phyloP scores from a whole-genome alignment of 1,140 invertebrate genomes.

The Bombus superbus region DNA sequence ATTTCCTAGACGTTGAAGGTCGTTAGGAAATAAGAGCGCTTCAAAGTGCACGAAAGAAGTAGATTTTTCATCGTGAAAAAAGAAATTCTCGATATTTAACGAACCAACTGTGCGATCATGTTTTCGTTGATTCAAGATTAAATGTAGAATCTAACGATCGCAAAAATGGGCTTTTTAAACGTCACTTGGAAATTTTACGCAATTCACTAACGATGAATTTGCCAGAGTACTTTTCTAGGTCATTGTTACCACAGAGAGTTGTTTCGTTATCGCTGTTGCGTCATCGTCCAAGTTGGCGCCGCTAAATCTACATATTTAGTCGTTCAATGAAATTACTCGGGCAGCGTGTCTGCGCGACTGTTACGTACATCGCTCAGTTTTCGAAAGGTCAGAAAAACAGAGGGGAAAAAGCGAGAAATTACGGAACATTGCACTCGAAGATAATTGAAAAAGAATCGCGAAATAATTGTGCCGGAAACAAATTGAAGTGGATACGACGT shows the following conservation, averaged over 20 bases:
- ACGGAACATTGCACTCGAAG: not conserved
- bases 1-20: constrained; percentile 23
- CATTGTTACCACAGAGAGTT: constrained; percentile 56
- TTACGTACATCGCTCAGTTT: not conserved
- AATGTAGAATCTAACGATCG: not conserved
- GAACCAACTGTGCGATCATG: too few relatives aligned
- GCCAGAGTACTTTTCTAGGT: constrained; percentile 48
- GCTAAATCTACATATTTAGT: constrained; percentile 56
- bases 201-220: constrained; percentile 14
- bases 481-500: not conserved
- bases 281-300: constrained; percentile 56
- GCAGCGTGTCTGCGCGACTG: not conserved
- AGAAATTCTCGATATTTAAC: too few relatives aligned
- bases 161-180: fast-evolving
- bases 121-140: not conserved
- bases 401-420: not conserved
- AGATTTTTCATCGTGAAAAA: too few relatives aligned
- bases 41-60: too few relatives aligned
- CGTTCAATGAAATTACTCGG: constrained; percentile 24
- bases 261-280: constrained; percentile 45
- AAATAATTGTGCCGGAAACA: not conserved
- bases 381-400: not conserved
- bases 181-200: not conserved
- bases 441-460: not conserved
- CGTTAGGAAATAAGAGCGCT: not conserved